phyloP scores from a whole-genome alignment of 2,797 vertebrate genomes.

The Knipowitschia caucasica region DNA sequence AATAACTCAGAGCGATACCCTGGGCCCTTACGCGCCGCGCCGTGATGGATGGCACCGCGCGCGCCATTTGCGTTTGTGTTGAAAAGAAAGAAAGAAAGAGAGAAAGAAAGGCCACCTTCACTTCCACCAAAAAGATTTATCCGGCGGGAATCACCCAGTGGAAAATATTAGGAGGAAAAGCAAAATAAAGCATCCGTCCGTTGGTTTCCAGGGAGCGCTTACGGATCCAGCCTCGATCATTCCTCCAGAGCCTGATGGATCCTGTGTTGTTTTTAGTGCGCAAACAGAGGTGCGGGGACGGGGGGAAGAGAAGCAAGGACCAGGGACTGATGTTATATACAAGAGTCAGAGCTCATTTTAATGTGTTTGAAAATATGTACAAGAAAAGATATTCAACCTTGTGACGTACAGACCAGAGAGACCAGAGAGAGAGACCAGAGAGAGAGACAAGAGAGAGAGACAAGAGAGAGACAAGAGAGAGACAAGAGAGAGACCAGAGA shows the following conservation, averaged over 20 bases:
- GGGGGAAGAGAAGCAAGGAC: too few species aligned
- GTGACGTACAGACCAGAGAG: too few species aligned
- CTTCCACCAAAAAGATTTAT: conserved; percentile 44
- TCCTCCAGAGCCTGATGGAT: conserved; percentile 27
- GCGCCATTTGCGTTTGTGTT: conserved; percentile 27
- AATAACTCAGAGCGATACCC: conserved; percentile 54
- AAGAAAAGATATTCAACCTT: too few species aligned
- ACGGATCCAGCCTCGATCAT: conserved; percentile 22
- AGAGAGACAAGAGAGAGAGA: too few species aligned
- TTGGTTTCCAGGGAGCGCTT: conserved; percentile 20
- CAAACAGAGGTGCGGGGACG: conserved; percentile 20
- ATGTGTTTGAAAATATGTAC: too few species aligned
- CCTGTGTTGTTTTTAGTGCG: conserved; percentile 34
- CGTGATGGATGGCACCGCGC: conserved; percentile 54
- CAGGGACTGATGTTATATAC: too few species aligned
- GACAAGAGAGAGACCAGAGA: too few species aligned
- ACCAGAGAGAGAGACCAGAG: too few species aligned
- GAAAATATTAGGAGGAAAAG: conserved; percentile 2
- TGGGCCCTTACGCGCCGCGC: conserved; percentile 46
- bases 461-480: too few species aligned
- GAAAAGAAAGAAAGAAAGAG: too few species aligned
- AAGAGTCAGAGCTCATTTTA: too few species aligned
- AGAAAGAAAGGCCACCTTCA: conserved; percentile 10
- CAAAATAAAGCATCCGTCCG: conserved; percentile 3
- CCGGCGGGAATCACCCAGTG: conserved; percentile 23